phyloP scores from a whole-genome alignment of 2,113 vertebrate species.

The pig (Sus scrofa) region DNA sequence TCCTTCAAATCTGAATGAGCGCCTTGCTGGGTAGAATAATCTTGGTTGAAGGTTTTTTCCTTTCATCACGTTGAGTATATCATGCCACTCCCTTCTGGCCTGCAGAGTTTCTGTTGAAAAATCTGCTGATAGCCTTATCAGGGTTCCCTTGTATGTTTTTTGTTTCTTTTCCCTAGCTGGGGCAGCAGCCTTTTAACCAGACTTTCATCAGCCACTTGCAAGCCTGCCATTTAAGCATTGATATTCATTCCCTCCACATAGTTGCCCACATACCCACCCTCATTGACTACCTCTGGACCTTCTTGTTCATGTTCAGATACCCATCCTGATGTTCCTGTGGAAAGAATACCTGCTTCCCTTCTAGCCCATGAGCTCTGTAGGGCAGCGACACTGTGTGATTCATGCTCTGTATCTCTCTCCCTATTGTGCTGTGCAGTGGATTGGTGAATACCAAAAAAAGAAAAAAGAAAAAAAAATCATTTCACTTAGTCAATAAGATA shows the following conservation, averaged over 20 bases:
- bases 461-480: background rate
- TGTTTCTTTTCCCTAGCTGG: too few species aligned
- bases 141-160: too few species aligned
- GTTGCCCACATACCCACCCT: background rate
- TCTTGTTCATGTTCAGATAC: background rate
- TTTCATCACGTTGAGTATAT: too few species aligned
- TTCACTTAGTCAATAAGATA: background rate
- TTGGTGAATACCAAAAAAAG: background rate
- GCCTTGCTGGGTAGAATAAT: too few species aligned
- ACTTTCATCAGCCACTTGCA: background rate
- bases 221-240: background rate
- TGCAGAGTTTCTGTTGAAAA: too few species aligned
- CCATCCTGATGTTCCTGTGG: background rate
- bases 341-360: background rate
- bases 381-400: background rate
- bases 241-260: rapidly evolving
- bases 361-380: background rate
- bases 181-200: background rate
- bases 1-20: too few species aligned
- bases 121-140: too few species aligned
- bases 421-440: background rate
- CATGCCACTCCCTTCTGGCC: too few species aligned
- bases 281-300: background rate
- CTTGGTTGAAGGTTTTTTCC: too few species aligned
- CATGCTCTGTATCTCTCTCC: background rate